Base-by-base conservation (phyloP, 2,888 invertebrate genomes). In the Polydrusus tereticollis region DNA sequence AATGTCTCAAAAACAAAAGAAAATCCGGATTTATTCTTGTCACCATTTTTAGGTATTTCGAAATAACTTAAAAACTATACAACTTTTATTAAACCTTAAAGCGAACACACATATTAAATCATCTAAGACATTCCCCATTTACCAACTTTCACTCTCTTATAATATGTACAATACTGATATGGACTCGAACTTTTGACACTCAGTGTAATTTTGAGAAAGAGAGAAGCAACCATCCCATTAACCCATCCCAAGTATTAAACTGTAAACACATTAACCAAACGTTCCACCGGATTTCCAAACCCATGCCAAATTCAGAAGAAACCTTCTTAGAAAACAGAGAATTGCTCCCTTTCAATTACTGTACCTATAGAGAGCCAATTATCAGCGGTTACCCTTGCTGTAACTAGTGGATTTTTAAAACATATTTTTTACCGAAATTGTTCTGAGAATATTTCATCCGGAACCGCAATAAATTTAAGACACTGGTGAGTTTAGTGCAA, bases 321-420 rank as follows among this genome's bases (percentile, higher is more conserved):
- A 47, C 63, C 63, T 63, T 63, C 63, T 45, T 2, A 21, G 63
- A 63, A 63, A 50, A 47, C 16, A 10, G 18, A 18, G 21, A 58
- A 41, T 38, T 58, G 38, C 38, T 58, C 58, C 14, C 38, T 38
- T 38, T 41, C 41, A 38, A 38, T 38, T 58, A 58, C 12, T 21
- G 2, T 58, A 16, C 16, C n/a, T 12, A 29, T 21, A 58, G 38
- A 41, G 12, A n/a, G 14, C n/a, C 41, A n/a, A 60, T 60, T 60
- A 60, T 45, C 60, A 43, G 60, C 26, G 60, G 60, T 60, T 60
- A 60, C 45, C 60, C 60, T 41, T 60, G 45, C 60, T 16, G 45
- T 55, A 55, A 55, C 52, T 55, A 29, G 23, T 21, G 26, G 26
- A 43, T 45, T 45, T 43, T 43, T 14, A 10, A 43, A 18, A 23